Evolutionary conservation across 2,113 vertebrate genomes (phyloP).

Genomic region (Saimiri boliviensis): DNA sequence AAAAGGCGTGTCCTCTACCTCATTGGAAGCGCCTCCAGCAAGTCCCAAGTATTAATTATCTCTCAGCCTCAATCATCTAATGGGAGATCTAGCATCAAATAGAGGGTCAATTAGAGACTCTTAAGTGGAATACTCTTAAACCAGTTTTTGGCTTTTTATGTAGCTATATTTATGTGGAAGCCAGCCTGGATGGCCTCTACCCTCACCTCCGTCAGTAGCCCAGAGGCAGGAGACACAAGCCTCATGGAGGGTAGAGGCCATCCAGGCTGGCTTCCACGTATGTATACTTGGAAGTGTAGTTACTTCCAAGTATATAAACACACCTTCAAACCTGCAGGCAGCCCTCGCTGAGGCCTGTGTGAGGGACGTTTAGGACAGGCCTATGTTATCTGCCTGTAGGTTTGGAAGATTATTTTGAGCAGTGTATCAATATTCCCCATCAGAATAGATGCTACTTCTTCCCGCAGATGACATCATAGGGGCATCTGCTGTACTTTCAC

Average conservation of each 20-base stretch:
- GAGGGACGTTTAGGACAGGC: rapidly evolving
- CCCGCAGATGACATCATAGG: rapidly evolving
- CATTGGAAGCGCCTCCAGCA: rapidly evolving
- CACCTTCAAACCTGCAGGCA: no score
- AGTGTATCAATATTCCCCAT: rapidly evolving
- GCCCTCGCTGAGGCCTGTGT: no score
- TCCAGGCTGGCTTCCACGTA: no score
- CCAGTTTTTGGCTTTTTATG: neutral
- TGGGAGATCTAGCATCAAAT: no score
- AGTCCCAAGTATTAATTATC: rapidly evolving
- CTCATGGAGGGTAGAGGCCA: no score
- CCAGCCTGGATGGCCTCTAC: neutral
- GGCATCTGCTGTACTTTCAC: rapidly evolving
- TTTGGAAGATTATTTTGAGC: no score
- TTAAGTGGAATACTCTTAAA: neutral
- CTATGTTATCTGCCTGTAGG: neutral
- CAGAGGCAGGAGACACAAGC: no score
- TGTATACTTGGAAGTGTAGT: no score
- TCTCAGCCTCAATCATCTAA: no score
- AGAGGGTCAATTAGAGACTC: neutral
- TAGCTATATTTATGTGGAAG: neutral
- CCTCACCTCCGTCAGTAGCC: no score
- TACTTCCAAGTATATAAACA: no score
- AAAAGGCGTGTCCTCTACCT: rapidly evolving
- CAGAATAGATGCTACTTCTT: rapidly evolving